phyloP scores from a whole-genome alignment of 2,797 vertebrate species.

The Catamblyrhynchus diadema region DNA sequence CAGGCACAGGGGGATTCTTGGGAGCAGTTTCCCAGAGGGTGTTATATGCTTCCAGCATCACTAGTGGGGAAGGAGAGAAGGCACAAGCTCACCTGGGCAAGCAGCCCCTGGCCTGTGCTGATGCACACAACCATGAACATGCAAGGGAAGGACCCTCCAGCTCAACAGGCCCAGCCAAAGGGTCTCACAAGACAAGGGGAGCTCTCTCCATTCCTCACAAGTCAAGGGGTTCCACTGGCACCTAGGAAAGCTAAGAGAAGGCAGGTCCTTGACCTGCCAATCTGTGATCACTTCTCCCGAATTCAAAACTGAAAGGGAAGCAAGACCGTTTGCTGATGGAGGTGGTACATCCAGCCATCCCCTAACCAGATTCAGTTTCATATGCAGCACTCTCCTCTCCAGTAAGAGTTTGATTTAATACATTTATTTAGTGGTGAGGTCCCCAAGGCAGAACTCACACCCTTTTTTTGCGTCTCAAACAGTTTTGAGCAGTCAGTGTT shows the following conservation, averaged over 20 bases:
- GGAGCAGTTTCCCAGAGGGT: background rate
- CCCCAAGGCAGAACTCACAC: background rate
- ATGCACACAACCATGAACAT: background rate
- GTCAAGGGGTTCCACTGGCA: background rate
- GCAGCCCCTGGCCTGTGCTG: rapidly evolving
- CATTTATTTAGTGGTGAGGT: background rate
- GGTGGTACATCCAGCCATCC: background rate
- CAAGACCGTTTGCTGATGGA: background rate
- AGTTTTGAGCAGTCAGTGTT: background rate
- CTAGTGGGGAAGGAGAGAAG: background rate
- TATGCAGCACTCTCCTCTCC: background rate
- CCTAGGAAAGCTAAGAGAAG: background rate
- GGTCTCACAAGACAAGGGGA: background rate
- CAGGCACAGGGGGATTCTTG: background rate
- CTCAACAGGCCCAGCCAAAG: rapidly evolving
- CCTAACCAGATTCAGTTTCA: background rate
- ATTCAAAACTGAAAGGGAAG: background rate
- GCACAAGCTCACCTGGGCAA: background rate
- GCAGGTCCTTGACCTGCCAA: background rate
- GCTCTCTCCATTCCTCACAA: background rate
- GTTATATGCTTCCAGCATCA: background rate
- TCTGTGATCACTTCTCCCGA: rapidly evolving
- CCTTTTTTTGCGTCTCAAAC: background rate
- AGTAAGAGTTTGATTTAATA: background rate
- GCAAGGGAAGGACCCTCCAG: background rate